Evolutionary conservation across 1,140 invertebrate genomes (phyloP), one percentile per base, ranked within the genome.

Genomic region (Drosophila insularis): DNA sequence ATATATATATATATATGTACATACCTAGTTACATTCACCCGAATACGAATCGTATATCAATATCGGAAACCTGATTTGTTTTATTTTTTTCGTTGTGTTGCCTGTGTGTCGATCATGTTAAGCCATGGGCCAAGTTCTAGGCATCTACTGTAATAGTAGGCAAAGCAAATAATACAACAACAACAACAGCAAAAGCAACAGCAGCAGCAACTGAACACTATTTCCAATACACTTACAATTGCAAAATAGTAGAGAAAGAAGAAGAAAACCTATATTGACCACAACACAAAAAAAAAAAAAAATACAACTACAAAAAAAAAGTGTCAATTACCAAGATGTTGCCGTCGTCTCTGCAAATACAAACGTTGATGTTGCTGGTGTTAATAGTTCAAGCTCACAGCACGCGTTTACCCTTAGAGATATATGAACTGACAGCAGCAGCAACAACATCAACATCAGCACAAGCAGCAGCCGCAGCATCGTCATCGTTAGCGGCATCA

Each of bases 351-450:
- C 68, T 66, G 40, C 58, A 75, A 63, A 73, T 67, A 79, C 74
- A 75, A 77, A 56, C 67, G 58, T 58, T 68, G 73, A 35, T 63
- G 62, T 19, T 71, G 64, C 32, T 66, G 65, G 37, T 89, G 65
- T 60, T 89, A 65, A 68, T 90, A 60, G 55, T 80, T 21, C 46
- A 54, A 64, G 70, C 64, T 63, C 69, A 46, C 53, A 78, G 87
- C 78, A 91, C 90, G 76, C 87, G 90, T 46, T 75, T 91, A 60
- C 90, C 90, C 59, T 75, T 91, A 5, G 90, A 91, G 74, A 90
- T 91, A 17, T 91, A 90, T 46, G 90, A 91, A 64, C 76, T 91
- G 66, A 90, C 90, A 60, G 74, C 90, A 63, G 74, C 79, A 32
- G 43, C 60, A 23, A 27, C 64, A 66, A 58, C 68, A 79, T 46